These are phyloP conservation scores for Neodon shergylaensis DNA, from an alignment of 2,113 vertebrate genomes.

Conservation along the genomic window DNA sequence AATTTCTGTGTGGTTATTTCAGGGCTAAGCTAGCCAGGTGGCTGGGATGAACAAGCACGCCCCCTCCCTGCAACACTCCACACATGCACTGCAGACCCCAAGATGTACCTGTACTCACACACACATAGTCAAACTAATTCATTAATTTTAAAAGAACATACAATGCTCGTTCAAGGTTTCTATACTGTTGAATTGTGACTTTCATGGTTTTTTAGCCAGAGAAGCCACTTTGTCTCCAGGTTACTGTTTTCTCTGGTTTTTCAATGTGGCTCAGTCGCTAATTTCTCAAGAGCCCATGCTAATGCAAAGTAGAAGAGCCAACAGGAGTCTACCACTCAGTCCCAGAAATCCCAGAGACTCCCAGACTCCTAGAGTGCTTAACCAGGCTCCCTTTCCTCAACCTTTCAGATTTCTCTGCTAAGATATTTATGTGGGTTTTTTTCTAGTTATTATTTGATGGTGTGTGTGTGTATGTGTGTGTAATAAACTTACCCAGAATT, in stretches of 20 bases:
- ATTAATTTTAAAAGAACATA: not conserved
- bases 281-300: not conserved
- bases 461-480: not conserved
- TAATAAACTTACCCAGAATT: not conserved
- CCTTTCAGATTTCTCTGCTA: not conserved
- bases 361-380: not conserved
- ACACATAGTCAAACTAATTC: not conserved
- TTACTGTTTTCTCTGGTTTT: not conserved
- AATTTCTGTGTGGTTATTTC: too few species aligned
- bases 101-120: not conserved
- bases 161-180: not conserved
- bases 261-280: not conserved
- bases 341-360: not conserved
- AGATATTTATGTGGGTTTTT: not conserved
- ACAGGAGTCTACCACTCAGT: not conserved
- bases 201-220: not conserved
- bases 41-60: too few species aligned
- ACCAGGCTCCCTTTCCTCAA: not conserved
- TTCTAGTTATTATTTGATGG: not conserved
- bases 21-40: too few species aligned
- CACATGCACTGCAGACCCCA: not conserved
- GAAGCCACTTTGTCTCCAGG: rapidly evolving
- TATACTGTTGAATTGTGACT: not conserved
- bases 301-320: not conserved
- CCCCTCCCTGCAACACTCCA: too few species aligned